Percentiles rank a stretch among this genome's conserved stretches.
These are phyloP conservation scores for Amblyteles armatorius DNA, from an alignment of 2,888 invertebrate genomes.

Conservation along the genomic window DNA sequence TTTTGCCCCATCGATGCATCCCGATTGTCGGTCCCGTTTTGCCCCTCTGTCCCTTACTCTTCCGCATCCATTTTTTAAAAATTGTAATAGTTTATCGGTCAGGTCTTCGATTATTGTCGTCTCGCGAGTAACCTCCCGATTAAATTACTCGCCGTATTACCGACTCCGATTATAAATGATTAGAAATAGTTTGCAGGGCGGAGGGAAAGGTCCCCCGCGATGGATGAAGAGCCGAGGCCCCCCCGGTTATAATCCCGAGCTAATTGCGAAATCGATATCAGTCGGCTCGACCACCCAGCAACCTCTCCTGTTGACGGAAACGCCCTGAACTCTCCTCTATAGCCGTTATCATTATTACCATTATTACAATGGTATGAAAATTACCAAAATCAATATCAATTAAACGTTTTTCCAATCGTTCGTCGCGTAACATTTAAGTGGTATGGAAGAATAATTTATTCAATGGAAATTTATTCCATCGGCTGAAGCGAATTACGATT, in stretches of 20 bases:
- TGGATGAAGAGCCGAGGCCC: background rate
- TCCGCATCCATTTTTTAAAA: background rate
- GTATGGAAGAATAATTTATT: background rate
- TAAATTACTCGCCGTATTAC: slow-evolving; percentile 7
- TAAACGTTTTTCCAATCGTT: background rate
- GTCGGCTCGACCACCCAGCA: slow-evolving; percentile 47
- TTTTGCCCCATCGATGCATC: no score
- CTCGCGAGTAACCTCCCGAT: slow-evolving; percentile 3
- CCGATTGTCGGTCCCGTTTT: no score
- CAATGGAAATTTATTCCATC: background rate
- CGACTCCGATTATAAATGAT: slow-evolving; percentile 19
- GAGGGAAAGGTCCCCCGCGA: background rate
- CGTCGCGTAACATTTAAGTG: background rate
- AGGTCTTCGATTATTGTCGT: background rate
- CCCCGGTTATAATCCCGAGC: slow-evolving; percentile 44
- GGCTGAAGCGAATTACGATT: no score
- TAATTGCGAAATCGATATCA: slow-evolving; percentile 67
- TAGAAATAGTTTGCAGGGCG: slow-evolving; percentile 38
- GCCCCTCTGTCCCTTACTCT: background rate
- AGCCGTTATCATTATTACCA: background rate
- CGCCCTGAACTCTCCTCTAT: slow-evolving; percentile 33
- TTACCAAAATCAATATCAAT: background rate
- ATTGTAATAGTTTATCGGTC: background rate
- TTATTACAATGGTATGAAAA: background rate
- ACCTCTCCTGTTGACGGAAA: slow-evolving; percentile 39